A percentile compares a stretch with the other conserved stretches of the same genome.
phyloP scores from a whole-genome alignment of 92 coral and sea anemone genomes.

The Zoanthus sociatus region DNA sequence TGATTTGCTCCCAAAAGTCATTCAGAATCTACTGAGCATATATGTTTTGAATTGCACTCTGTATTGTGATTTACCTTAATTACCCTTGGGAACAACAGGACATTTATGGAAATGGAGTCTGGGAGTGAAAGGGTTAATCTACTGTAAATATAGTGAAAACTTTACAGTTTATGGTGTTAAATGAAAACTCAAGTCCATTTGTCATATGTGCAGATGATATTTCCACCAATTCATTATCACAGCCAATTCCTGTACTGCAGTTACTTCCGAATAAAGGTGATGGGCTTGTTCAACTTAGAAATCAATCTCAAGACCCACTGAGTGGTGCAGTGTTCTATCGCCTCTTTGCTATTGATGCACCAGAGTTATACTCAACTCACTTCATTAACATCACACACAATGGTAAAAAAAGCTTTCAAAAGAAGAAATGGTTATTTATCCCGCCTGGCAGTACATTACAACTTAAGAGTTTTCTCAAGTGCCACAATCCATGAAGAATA shows the following conservation, averaged over 20 bases:
- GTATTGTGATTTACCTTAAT: too few species aligned
- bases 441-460: slow-evolving; percentile 40
- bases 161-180: too few species aligned
- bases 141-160: too few species aligned
- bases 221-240: slow-evolving; percentile 35
- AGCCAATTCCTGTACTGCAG: slow-evolving; percentile 27
- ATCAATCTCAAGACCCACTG: slow-evolving; percentile 4
- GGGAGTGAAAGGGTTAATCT: too few species aligned
- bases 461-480: slow-evolving; percentile 22
- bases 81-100: too few species aligned
- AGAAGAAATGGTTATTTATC: slow-evolving; percentile 48
- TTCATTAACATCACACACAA: slow-evolving; percentile 24
- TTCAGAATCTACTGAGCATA: too few species aligned
- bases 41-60: too few species aligned
- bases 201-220: slow-evolving; percentile 34
- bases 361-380: slow-evolving; percentile 17
- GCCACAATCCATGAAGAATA: background rate
- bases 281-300: slow-evolving; percentile 42
- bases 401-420: slow-evolving; percentile 2
- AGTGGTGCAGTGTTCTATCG: slow-evolving; percentile 31
- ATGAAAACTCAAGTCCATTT: slow-evolving; percentile 31
- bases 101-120: too few species aligned
- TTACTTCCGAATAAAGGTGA: slow-evolving; percentile 45
- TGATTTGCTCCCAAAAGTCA: too few species aligned
- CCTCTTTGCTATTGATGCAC: slow-evolving; percentile 38